Evolutionary conservation across 2,113 vertebrate genomes (phyloP).

Genomic region (Miniopterus natalensis): DNA sequence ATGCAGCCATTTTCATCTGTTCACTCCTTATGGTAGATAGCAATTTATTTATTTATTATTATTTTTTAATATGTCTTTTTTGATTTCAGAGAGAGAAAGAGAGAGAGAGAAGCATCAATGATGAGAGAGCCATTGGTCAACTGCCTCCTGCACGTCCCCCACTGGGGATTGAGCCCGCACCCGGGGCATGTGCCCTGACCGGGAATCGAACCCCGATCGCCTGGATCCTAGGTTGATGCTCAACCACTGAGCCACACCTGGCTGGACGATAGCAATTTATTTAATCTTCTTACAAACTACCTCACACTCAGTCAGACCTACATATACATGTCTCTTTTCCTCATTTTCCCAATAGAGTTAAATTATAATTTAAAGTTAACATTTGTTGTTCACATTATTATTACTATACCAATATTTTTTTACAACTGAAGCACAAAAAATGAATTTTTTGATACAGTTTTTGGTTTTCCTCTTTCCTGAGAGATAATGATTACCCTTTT

Average conservation of each 20-base stretch:
- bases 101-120: too few species aligned
- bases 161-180: too few species aligned
- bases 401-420: background rate
- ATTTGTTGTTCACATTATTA: constrained; percentile 2
- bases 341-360: background rate
- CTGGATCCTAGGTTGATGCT: too few species aligned
- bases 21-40: background rate
- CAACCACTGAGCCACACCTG: too few species aligned
- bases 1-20: background rate
- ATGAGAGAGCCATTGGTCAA: too few species aligned
- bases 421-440: background rate
- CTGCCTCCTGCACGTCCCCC: too few species aligned
- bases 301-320: background rate
- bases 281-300: background rate
- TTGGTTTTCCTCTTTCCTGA: background rate
- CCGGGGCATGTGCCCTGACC: too few species aligned
- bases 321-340: background rate
- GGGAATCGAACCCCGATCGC: too few species aligned
- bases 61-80: too few species aligned
- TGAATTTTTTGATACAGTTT: background rate
- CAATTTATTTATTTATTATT: background rate
- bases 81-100: too few species aligned
- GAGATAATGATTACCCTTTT: background rate
- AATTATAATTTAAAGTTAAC: background rate
- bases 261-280: background rate